Base-by-base conservation (phyloP, 2,113 vertebrate species). In the Mixornis gularis region DNA sequence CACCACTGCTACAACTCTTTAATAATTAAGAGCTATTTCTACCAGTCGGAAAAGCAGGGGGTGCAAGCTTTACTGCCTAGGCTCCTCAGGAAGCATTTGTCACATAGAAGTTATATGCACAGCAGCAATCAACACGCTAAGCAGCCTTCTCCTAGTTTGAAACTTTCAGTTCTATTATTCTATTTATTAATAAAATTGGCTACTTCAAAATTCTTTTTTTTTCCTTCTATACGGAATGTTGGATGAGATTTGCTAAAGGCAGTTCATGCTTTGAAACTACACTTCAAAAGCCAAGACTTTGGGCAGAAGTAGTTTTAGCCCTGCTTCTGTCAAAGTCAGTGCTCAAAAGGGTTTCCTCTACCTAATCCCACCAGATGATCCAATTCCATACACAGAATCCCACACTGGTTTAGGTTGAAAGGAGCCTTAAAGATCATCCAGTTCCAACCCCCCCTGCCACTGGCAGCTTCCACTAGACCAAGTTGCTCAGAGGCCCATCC, bases 21-120 rank as follows among this genome's bases (percentile, higher is more conserved):
- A 79, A 22, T 58, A 80, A 38, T 71, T 32, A 68, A 49, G 34
- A 68, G 44, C 20, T 71, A 17, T 55, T 90, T 74, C 56, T 60
- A 48, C 12, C 59, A 71, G 44, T 84, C 13, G 51, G n/a, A 87
- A 92, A 80, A 83, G 43, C 17, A 85, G 43, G 13, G 10, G 25
- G 30, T 71, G 34, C 40, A 77, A 59, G 68, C 56, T 12, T 58
- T 41, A 55, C 59, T 24, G 20, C 41, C 63, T 15, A 44, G 22
- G 12, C 40, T 78, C 34, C 68, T 43, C 64, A 60, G 52, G 72
- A 87, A 62, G 22, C 21, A 30, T 9, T 69, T 44, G 22, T 19
- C 30, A 21, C 17, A n/a, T 0, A 36, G 4, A 46, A 27, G 26
- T 13, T 53, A 6, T 1, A 49, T 1, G 18, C 46, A 44, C 8